Evolutionary conservation across 2,888 invertebrate species (phyloP).

Genomic region (Tetramorium bicarinatum): DNA sequence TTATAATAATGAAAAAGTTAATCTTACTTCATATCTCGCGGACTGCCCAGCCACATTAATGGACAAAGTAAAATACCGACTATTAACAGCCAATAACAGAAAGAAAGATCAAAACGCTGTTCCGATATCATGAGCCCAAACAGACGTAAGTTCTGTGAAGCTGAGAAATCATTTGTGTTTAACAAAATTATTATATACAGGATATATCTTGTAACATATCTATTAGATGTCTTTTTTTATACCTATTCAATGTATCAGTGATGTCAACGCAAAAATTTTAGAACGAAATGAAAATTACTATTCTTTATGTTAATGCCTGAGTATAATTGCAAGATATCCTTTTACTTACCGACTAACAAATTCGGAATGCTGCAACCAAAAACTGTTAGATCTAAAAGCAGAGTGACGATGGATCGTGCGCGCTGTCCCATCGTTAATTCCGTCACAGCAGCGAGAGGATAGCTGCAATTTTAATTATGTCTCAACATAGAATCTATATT

Average conservation of each 20-base stretch:
- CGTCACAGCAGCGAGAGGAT: conserved; percentile 94
- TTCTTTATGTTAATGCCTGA: not conserved
- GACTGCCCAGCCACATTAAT: conserved; percentile 95
- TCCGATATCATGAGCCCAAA: conserved; percentile 91
- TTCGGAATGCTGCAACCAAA: conserved; percentile 94
- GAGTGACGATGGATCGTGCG: conserved; percentile 89
- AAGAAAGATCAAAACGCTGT: conserved; percentile 90
- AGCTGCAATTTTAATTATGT: conserved; percentile 86
- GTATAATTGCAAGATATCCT: conserved; percentile 17
- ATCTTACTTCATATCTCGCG: conserved; percentile 95
- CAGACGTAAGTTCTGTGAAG: conserved; percentile 93
- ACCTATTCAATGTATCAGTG: not conserved
- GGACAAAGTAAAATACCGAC: conserved; percentile 92
- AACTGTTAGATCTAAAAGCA: conserved; percentile 91
- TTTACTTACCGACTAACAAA: conserved; percentile 90
- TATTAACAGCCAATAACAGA: conserved; percentile 94
- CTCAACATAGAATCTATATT: conserved; percentile 8
- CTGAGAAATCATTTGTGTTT: conserved; percentile 84
- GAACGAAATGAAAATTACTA: not conserved
- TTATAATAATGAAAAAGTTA: conserved; percentile 70
- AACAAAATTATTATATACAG: not conserved
- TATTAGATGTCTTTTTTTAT: not conserved
- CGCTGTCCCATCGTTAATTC: conserved; percentile 91
- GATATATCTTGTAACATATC: not conserved
- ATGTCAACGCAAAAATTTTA: conserved; percentile 10